These are phyloP conservation scores for Lepilemur ruficaudatus DNA, from an alignment of 2,797 vertebrate genomes.

Conservation along the genomic window DNA sequence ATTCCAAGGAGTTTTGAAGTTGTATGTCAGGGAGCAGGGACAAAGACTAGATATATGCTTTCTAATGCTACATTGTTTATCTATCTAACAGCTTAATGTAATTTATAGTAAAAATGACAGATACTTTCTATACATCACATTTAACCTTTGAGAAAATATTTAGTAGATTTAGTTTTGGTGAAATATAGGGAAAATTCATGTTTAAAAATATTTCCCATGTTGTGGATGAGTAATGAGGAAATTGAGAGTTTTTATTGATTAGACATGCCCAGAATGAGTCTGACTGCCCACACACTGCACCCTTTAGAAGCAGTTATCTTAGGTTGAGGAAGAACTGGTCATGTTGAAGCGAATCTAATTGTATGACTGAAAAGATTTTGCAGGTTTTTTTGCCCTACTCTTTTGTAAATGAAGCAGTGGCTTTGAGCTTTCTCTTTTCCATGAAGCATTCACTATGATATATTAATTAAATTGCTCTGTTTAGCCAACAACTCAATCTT, in stretches of 20 bases:
- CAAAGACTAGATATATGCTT: neutral
- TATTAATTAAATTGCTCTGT: conserved; percentile 53
- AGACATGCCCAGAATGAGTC: neutral
- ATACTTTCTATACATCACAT: neutral
- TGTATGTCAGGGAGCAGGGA: neutral
- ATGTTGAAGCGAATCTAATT: neutral
- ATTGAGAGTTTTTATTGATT: neutral
- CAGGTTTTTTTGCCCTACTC: neutral
- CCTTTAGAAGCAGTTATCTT: neutral
- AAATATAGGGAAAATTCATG: neutral
- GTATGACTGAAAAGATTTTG: neutral
- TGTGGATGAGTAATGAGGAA: neutral
- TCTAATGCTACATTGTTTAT: neutral
- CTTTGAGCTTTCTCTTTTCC: neutral
- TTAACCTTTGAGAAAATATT: neutral
- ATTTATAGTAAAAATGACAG: neutral
- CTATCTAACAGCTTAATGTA: neutral
- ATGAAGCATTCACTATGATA: conserved; percentile 5
- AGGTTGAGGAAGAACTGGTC: neutral
- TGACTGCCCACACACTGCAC: neutral
- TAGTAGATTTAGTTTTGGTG: neutral
- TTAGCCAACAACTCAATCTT: conserved; percentile 58
- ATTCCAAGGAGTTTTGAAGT: neutral
- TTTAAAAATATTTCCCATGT: neutral
- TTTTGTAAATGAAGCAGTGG: neutral